Evolutionary conservation across 1,140 invertebrate genomes (phyloP), one percentile per base, ranked within the genome.

Genomic region (Oryzaephilus surinamensis): DNA sequence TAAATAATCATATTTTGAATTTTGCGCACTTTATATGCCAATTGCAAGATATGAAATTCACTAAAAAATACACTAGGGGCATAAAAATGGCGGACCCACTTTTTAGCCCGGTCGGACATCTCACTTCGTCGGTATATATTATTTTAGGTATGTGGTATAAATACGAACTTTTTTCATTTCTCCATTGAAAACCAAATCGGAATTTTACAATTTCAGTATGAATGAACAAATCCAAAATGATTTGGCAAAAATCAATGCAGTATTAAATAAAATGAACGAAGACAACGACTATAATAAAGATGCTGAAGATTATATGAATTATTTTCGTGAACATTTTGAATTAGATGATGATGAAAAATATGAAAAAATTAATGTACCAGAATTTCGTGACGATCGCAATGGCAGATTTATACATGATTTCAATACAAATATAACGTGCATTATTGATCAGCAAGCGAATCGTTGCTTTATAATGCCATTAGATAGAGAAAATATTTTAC

Each of bases 391-490:
- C 45, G 84, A 83, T 13, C 72, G 77, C 18, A 71, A 73, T 17
- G 85, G 85, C 15, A 70, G 82, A 26, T 90, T 92, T 54, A 79
- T 93, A 52, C 89, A 95, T 55, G 89, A 95, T 64, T 95, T 94
- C 58, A 78, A 77, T 46, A 71, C 73, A 45, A 86, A 86, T 57
- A 76, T 79, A 48, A 91, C 85, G 39, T 84, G 81, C 46, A 94
- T 95, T 45, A 76, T 93, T 43, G 89, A 94, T 64, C 65, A 76
- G 7, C 78, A 79, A 32, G 73, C 74, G 14, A 55, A 65, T 29
- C 75, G 80, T 11, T 95, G 91, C 64, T 95, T 91, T 62, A 74
- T 92, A 2, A 89, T 93, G 85, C 81, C 84, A 6, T 65, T 95
- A 42, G 81, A 93, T 64, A 73, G 81, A 23, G 69, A 72, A 21